Evolutionary conservation across 2,113 vertebrate species (phyloP).

Genomic region (Meles meles): DNA sequence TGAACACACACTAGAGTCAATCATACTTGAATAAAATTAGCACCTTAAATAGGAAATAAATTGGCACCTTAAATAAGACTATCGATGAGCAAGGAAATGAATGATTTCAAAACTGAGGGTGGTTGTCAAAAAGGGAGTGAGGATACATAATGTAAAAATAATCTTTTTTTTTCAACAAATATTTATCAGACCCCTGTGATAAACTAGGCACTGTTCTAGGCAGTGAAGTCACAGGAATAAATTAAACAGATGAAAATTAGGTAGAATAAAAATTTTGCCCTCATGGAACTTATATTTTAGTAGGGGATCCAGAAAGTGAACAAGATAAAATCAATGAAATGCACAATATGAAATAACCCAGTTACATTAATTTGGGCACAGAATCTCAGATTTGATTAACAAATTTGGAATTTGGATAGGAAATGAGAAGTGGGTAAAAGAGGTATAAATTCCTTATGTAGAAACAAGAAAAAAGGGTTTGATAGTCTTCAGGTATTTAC

Average conservation of each 20-base stretch:
- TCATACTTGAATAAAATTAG: not conserved
- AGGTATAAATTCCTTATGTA: not conserved
- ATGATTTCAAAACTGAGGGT: not conserved
- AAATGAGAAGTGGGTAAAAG: not conserved
- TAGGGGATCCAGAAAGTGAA: not conserved
- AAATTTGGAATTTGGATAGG: not conserved
- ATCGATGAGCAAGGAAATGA: not conserved
- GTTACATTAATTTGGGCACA: not conserved
- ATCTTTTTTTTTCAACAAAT: not conserved
- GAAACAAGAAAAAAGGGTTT: not conserved
- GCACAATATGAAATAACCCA: not conserved
- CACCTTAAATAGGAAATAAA: not conserved
- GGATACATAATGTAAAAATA: not conserved
- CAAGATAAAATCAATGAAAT: not conserved
- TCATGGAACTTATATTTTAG: not conserved
- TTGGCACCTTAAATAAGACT: not conserved
- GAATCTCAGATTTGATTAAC: not conserved
- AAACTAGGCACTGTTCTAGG: not conserved
- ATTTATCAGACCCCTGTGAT: not conserved
- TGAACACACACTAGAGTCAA: not conserved
- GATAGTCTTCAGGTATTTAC: not conserved
- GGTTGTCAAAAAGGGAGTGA: not conserved
- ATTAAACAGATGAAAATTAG: not conserved
- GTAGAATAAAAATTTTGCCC: not conserved
- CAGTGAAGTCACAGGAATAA: not conserved